These are phyloP conservation scores for Troides helena DNA, from an alignment of 2,888 invertebrate genomes.

Conservation along the genomic window DNA sequence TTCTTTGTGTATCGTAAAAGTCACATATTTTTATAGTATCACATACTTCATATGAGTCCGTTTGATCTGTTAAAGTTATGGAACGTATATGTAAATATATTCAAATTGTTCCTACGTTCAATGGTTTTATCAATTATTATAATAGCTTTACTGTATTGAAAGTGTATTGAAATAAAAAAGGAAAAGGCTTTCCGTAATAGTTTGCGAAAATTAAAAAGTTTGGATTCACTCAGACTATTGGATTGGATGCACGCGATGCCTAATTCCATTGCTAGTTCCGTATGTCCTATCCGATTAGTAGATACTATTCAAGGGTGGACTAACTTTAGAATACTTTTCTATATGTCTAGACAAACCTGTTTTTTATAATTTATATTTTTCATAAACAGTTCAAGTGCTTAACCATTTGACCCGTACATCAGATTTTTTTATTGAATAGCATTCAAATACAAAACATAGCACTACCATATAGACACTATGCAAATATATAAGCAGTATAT, in stretches of 20 bases:
- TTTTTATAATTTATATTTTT: slow-evolving; percentile 17
- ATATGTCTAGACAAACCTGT: slow-evolving; percentile 23
- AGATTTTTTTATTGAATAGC: background rate
- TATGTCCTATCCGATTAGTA: slow-evolving; percentile 39
- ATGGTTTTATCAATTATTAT: background rate
- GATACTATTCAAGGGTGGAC: slow-evolving; percentile 24
- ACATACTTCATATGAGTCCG: no score
- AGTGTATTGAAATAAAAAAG: slow-evolving; percentile 16
- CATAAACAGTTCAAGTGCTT: background rate
- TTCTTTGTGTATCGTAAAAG: no score
- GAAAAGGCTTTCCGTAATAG: slow-evolving; percentile 35
- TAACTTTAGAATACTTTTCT: slow-evolving; percentile 6
- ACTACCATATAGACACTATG: no score
- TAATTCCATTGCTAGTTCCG: slow-evolving; percentile 42
- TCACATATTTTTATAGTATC: no score
- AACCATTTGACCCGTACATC: background rate
- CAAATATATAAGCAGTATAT: no score
- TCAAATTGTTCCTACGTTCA: background rate
- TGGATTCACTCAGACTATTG: slow-evolving; percentile 56
- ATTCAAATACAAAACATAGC: background rate
- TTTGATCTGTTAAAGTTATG: no score
- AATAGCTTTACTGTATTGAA: slow-evolving; percentile 21
- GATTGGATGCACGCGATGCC: slow-evolving; percentile 56
- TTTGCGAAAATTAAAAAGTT: slow-evolving; percentile 52
- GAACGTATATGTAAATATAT: no score